Conservation (phyloP, 2,113 vertebrate species). For the Columbina picui region DNA sequence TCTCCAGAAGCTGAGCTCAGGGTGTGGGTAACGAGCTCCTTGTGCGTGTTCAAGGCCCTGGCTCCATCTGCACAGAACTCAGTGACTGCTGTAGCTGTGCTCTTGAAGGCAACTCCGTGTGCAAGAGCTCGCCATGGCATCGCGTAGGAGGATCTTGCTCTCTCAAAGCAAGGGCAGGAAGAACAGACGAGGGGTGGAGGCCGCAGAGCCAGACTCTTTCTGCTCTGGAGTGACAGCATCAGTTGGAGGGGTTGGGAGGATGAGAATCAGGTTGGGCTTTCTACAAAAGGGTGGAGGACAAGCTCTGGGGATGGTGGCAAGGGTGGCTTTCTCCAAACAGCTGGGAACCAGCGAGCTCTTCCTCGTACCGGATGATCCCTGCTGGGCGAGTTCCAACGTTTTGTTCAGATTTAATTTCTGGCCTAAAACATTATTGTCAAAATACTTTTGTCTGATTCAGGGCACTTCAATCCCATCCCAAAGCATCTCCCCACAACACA, state of each 20-base stretch:
- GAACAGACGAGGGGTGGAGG: neutral
- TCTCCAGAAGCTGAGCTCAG: neutral
- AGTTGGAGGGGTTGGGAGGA: neutral
- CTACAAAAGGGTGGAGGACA: neutral
- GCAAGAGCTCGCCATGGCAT: neutral
- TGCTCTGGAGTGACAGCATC: neutral
- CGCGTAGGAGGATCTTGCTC: neutral
- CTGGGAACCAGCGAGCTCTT: neutral
- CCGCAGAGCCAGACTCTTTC: neutral
- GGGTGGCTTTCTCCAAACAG: neutral
- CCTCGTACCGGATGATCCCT: neutral
- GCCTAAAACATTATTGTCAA: neutral
- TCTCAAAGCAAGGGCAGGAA: neutral
- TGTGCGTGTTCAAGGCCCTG: neutral
- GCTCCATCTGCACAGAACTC: neutral
- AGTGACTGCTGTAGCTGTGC: neutral
- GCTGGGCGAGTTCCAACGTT: neutral
- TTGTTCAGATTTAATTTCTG: slow-evolving; percentile 3
- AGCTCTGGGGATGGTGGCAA: slow-evolving; percentile 4
- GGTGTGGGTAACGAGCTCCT: rapidly evolving
- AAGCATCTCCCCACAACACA: neutral
- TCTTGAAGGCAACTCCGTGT: neutral
- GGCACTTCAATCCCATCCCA: slow-evolving; percentile 6
- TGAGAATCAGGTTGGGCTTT: neutral
- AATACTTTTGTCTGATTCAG: slow-evolving; percentile 34